Percentiles rank a stretch among this genome's conserved stretches.
phyloP scores from a whole-genome alignment of 1,140 invertebrate species.

The Magallana gigas region DNA sequence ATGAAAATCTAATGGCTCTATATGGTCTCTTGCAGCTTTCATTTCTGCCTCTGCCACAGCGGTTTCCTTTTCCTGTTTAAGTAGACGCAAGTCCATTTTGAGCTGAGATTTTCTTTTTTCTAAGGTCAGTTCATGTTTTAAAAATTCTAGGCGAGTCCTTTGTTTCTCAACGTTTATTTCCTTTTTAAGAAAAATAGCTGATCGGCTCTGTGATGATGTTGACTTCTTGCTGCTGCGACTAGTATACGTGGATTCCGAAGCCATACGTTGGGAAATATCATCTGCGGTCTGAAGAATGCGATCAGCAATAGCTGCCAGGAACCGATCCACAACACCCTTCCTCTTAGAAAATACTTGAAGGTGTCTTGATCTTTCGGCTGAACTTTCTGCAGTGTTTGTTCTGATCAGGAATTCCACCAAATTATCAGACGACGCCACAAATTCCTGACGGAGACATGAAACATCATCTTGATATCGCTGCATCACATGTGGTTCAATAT shows the following conservation, averaged over 20 bases:
- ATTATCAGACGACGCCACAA: not conserved
- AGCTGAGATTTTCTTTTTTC: constrained; percentile 18
- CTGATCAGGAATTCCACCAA: not conserved
- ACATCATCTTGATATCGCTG: not conserved
- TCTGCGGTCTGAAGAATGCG: not conserved
- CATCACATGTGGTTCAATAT: not conserved
- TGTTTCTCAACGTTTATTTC: constrained; percentile 25
- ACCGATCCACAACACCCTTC: not conserved
- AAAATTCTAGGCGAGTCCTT: not conserved
- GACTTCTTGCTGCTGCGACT: constrained; percentile 23
- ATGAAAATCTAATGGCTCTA: not conserved
- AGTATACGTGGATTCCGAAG: not conserved
- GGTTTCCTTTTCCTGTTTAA: constrained; percentile 32
- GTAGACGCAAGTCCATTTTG: constrained; percentile 8
- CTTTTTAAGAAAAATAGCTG: not conserved
- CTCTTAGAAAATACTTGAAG: not conserved
- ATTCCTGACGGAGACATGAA: not conserved
- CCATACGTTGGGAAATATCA: not conserved
- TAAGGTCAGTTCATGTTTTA: constrained; percentile 23
- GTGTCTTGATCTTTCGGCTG: not conserved
- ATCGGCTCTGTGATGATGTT: not conserved
- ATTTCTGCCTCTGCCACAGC: constrained; percentile 37
- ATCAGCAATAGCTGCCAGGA: not conserved
- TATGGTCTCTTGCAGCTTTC: not conserved
- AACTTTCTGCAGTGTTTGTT: not conserved